These are phyloP conservation scores for Beris morrisii DNA, from an alignment of 2,888 invertebrate genomes.

Conservation along the genomic window DNA sequence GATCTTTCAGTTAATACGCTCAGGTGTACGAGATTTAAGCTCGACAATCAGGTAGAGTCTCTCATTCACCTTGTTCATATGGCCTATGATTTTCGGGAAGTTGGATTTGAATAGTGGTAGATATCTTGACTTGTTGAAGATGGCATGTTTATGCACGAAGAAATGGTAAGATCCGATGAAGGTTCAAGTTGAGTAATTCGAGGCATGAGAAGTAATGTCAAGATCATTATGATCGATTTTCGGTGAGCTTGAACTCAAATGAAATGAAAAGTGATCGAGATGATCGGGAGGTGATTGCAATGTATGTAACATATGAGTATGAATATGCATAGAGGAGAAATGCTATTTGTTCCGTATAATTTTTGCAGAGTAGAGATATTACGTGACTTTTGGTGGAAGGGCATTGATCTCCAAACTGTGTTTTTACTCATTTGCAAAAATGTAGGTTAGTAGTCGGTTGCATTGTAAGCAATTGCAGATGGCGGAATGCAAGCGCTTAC, in stretches of 20 bases:
- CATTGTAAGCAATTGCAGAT: no score
- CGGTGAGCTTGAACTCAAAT: slow-evolving; percentile 28
- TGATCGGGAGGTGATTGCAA: not conserved
- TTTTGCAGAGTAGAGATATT: no score
- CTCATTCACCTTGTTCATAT: slow-evolving; percentile 21
- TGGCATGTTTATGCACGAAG: not conserved
- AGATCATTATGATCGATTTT: slow-evolving; percentile 26
- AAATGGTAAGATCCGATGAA: not conserved
- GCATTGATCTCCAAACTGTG: no score
- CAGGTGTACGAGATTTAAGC: slow-evolving; percentile 2
- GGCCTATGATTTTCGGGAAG: slow-evolving; percentile 3
- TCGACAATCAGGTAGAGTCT: not conserved
- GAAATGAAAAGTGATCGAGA: slow-evolving; percentile 24
- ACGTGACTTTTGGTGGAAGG: no score
- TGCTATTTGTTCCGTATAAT: not conserved
- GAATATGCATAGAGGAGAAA: not conserved
- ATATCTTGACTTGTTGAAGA: slow-evolving; percentile 2
- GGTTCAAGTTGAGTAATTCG: slow-evolving; percentile 7
- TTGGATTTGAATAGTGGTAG: not conserved
- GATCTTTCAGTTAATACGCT: slow-evolving; percentile 3
- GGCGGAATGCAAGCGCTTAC: no score
- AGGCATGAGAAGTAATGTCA: slow-evolving; percentile 12
- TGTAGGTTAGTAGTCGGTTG: no score
- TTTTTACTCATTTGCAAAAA: no score
- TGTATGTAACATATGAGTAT: not conserved